A percentile compares a stretch with the other conserved stretches of the same genome.
phyloP scores from a whole-genome alignment of 2,888 invertebrate species.

The Aleiodes testaceus region DNA sequence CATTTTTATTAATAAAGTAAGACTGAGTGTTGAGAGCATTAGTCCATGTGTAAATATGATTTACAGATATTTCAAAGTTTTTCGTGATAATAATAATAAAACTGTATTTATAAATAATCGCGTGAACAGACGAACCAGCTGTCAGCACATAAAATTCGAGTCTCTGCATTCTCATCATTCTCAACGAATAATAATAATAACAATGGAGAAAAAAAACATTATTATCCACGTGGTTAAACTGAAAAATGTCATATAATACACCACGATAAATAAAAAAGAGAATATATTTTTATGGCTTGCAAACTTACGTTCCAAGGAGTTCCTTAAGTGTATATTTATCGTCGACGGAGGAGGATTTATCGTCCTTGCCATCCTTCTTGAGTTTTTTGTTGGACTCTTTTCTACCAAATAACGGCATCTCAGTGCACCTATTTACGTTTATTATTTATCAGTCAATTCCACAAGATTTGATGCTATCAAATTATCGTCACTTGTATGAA shows the following conservation, averaged over 20 bases:
- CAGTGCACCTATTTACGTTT: constrained; percentile 8
- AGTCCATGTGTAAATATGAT: neutral
- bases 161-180: no score
- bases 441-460: neutral
- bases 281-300: constrained; percentile 9
- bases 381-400: constrained; percentile 90
- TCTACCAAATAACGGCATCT: constrained; percentile 94
- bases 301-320: constrained; percentile 88
- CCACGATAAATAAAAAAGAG: constrained; percentile 5
- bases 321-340: constrained; percentile 94
- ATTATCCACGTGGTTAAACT: constrained; percentile 13
- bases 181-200: neutral
- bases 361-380: constrained; percentile 87
- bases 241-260: constrained; percentile 18
- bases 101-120: constrained; percentile 5
- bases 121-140: neutral
- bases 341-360: constrained; percentile 87
- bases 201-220: neutral
- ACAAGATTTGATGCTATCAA: no score
- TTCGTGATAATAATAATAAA: constrained; percentile 11
- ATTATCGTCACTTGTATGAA: no score
- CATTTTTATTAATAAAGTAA: constrained; percentile 4
- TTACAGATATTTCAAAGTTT: constrained; percentile 7
- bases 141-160: no score
- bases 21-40: neutral